Base-by-base conservation (phyloP, 2,888 invertebrate genomes). In the Sthenelais limicola region DNA sequence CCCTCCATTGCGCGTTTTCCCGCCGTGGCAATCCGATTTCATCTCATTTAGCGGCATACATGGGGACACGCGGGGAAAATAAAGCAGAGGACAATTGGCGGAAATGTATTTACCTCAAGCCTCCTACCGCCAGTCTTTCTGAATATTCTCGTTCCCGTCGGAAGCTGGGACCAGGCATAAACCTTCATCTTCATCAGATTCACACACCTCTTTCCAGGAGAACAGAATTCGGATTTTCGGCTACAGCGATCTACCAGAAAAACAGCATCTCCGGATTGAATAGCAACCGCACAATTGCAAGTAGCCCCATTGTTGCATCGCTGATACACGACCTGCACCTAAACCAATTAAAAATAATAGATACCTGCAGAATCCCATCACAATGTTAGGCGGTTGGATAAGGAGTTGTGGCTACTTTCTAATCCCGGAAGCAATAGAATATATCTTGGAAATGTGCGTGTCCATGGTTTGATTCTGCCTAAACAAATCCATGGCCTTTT, bases 291-390 rank as follows among this genome's bases (percentile, higher is more conserved):
- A 32, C 68, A 68, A 32, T 28, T 43, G 38, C 62, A 56, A 26
- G 28, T 24, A 9, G 58, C 48, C 21, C 26, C 24, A 48, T 67
- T 52, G 48, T n/a, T 62, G 49, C 75, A 75, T 3, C 38, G 18
- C 47, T 75, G 75, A 47, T 75, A 75, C 15, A 73, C 67, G 21
- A 75, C 68, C 32, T 75, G 75, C 12, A 75, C 75, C 75, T 75
- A 21, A 15, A n/a, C n/a, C n/a, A n/a, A n/a, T n/a, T 9, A 51
- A 51, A 7, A 21, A 7, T 9, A 7, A 52, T 9, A 52, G n/a
- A n/a, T n/a, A n/a, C n/a, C n/a, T n/a, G n/a, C n/a, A n/a, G n/a
- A n/a, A n/a, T n/a, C n/a, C n/a, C n/a, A n/a, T n/a, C n/a, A n/a
- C n/a, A n/a, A n/a, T n/a, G n/a, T n/a, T n/a, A n/a, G n/a, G n/a